Base-by-base conservation (phyloP, 2,888 invertebrate genomes). In the Schizaphis graminum region DNA sequence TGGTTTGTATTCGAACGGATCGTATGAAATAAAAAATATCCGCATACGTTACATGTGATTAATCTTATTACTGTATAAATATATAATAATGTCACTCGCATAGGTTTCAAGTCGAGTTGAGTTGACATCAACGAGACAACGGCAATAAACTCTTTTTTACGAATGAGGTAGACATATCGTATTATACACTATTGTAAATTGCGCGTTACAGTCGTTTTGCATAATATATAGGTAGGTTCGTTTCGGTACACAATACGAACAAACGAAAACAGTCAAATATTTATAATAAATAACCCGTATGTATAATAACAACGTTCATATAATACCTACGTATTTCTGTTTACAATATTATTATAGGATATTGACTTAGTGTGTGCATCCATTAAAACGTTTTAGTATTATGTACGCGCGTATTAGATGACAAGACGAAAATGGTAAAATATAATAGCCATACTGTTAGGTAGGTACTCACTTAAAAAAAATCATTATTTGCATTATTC, bases 211-310 rank as follows among this genome's bases (percentile, higher is more conserved):
- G 77, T 77, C 77, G 21, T 35, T 77, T 77, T 77, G 77, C 77
- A 77, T 77, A 77, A 77, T 77, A 77, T 35, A 77, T 77, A 35
- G 77, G 35, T 77, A 77, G 77, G 35, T 77, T 77, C 77, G 77
- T 77, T 77, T 77, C 77, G 35, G 77, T 77, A 35, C 21, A 77
- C 77, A 35, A 77, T 21, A 77, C 35, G 8, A 35, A 35, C 77
- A 35, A 77, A 67, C 67, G 16, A 67, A 5, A n/a, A n/a, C 77
- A 77, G 35, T 77, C 77, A 35, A 77, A 77, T 77, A 77, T 77
- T 77, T 77, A 77, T 77, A 77, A 77, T 77, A 77, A 77, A 77
- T 77, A 16, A 35, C 77, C 77, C 77, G 77, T 77, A 41, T 85
- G 41, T 41, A 85, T 85, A 85, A 44, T 13, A 44, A 44, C 41